Conservation (phyloP, 23 tunicate genomes). For the Trididemnum nubilum region DNA sequence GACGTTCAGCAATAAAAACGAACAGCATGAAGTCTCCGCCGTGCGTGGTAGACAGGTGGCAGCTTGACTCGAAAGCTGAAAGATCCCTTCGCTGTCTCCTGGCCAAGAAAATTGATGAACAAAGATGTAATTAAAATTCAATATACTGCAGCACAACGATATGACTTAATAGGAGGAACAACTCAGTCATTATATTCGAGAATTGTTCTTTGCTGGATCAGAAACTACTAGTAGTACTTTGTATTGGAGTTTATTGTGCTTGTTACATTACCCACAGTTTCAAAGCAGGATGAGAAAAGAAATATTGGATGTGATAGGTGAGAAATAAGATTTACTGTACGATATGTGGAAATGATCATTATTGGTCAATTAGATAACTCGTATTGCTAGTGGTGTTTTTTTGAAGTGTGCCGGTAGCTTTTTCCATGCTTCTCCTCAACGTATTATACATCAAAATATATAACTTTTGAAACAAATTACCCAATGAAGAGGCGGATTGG, state of each 20-base stretch:
- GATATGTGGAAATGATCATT: neutral
- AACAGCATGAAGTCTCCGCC: no score
- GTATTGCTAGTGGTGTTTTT: no score
- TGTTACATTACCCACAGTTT: conserved; percentile 47
- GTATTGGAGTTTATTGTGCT: conserved; percentile 46
- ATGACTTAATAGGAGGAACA: neutral
- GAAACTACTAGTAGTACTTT: conserved; percentile 68
- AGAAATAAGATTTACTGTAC: conserved; percentile 1
- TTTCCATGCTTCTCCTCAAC: no score
- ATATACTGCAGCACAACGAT: no score
- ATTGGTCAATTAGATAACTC: neutral
- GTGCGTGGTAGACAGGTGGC: neutral
- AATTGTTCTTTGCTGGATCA: conserved; percentile 63
- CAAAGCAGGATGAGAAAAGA: conserved; percentile 64
- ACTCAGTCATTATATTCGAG: conserved; percentile 1
- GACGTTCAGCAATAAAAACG: no score
- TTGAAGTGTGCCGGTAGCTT: no score
- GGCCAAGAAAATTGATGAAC: no score
- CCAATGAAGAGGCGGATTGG: no score
- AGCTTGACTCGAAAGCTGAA: neutral
- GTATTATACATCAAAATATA: no score
- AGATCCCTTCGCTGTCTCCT: neutral
- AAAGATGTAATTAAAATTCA: no score
- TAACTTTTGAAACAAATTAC: no score
- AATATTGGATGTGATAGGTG: conserved; percentile 52